Percentiles rank a stretch among this genome's conserved stretches.
These are phyloP conservation scores for Mesorhabditis sp. DNA, from an alignment of 2,888 invertebrate species.

Conservation along the genomic window DNA sequence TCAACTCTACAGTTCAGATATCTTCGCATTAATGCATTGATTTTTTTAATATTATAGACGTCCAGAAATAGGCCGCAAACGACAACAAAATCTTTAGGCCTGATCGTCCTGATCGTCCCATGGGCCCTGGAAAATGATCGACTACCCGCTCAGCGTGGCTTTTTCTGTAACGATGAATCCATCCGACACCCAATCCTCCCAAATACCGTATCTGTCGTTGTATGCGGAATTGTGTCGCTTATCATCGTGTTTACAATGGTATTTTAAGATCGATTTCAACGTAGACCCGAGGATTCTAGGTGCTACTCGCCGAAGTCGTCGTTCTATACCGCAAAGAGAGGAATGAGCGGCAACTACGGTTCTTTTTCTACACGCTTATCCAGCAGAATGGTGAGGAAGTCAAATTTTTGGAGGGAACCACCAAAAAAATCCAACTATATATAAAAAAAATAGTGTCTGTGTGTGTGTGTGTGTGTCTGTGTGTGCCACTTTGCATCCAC, in stretches of 20 bases:
- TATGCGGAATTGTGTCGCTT: slow-evolving; percentile 4
- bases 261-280: neutral
- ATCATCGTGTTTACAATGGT: neutral
- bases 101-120: neutral
- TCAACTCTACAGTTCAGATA: too few species aligned
- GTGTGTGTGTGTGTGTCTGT: too few species aligned
- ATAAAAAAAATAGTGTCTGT: too few species aligned
- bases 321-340: neutral
- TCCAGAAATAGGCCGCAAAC: too few species aligned
- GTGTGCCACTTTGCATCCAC: too few species aligned
- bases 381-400: too few species aligned
- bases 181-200: slow-evolving; percentile 30
- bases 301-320: slow-evolving; percentile 1
- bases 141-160: slow-evolving; percentile 26
- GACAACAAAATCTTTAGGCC: neutral
- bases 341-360: neutral
- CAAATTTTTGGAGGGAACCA: too few species aligned
- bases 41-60: too few species aligned
- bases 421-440: too few species aligned
- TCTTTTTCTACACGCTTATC: too few species aligned
- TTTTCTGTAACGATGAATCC: slow-evolving; percentile 40
- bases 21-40: too few species aligned
- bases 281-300: neutral
- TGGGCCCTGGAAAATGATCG: neutral
- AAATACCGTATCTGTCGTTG: slow-evolving; percentile 22